phyloP scores from a whole-genome alignment of 2,888 invertebrate genomes.

The Bombylius major region DNA sequence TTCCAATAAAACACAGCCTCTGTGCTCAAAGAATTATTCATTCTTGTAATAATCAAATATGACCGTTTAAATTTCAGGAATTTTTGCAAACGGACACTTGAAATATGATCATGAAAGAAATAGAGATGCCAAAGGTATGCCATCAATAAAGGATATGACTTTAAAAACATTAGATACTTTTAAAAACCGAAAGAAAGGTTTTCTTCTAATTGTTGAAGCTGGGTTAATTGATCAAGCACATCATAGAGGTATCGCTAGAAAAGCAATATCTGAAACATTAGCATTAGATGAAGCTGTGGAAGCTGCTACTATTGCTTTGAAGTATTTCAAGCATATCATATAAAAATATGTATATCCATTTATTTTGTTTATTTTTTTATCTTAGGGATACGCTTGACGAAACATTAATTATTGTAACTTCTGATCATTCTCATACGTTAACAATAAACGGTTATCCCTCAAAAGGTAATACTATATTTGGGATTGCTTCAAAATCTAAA shows the following conservation, averaged over 20 bases:
- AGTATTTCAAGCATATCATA: constrained; percentile 15
- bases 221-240: constrained; percentile 79
- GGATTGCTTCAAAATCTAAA: constrained; percentile 49
- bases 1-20: background rate
- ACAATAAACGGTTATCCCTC: constrained; percentile 65
- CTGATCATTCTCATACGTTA: constrained; percentile 71
- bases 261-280: constrained; percentile 65
- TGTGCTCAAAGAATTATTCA: too few relatives aligned
- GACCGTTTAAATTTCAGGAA: constrained; percentile 37
- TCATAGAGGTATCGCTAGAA: constrained; percentile 65
- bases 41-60: too few relatives aligned
- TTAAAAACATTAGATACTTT: constrained; percentile 60
- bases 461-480: constrained; percentile 56
- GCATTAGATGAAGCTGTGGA: constrained; percentile 68
- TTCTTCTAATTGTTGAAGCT: constrained; percentile 69
- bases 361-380: background rate
- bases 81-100: constrained; percentile 71
- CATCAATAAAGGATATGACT: constrained; percentile 71
- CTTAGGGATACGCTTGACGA: constrained; percentile 38
- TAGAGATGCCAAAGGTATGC: constrained; percentile 51
- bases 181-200: constrained; percentile 55
- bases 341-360: background rate
- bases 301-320: constrained; percentile 46
- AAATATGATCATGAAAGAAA: constrained; percentile 60
- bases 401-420: constrained; percentile 74